Evolutionary conservation across 2,113 vertebrate genomes (phyloP).

Genomic region (Gadus macrocephalus): DNA sequence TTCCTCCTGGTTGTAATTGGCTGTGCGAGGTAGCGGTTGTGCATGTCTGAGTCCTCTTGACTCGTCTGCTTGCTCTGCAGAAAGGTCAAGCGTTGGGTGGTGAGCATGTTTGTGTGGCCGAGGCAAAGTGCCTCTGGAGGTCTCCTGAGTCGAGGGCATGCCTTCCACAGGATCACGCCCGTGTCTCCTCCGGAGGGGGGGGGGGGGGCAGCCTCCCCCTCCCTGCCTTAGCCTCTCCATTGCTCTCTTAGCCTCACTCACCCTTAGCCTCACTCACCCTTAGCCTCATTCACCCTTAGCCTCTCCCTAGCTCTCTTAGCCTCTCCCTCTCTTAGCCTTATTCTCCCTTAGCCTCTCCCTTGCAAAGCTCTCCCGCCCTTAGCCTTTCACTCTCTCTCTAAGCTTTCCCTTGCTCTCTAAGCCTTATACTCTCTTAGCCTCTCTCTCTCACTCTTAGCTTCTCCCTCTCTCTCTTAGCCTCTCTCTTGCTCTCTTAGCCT

Average conservation of each 20-base stretch:
- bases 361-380: constrained; percentile 1
- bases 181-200: no score
- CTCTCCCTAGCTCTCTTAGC: constrained; percentile 7
- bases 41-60: constrained; percentile 2
- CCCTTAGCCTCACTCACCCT: constrained; percentile 20
- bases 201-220: no score
- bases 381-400: not conserved
- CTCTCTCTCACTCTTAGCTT: constrained; percentile 7
- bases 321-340: not conserved
- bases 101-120: constrained; percentile 29
- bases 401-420: no score
- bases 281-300: no score
- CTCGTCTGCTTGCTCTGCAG: constrained; percentile 33
- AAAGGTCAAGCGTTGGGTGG: constrained; percentile 41
- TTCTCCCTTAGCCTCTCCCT: not conserved
- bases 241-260: not conserved
- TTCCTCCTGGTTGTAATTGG: constrained; percentile 8
- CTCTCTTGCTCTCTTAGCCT: not conserved
- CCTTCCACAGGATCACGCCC: no score
- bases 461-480: constrained; percentile 6
- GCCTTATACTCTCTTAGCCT: constrained; percentile 26
- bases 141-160: constrained; percentile 13
- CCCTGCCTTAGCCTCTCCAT: not conserved
- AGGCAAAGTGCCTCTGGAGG: constrained; percentile 29
- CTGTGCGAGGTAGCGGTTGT: not conserved